Base-by-base conservation (phyloP, 1,140 invertebrate species). In the Musca domestica region DNA sequence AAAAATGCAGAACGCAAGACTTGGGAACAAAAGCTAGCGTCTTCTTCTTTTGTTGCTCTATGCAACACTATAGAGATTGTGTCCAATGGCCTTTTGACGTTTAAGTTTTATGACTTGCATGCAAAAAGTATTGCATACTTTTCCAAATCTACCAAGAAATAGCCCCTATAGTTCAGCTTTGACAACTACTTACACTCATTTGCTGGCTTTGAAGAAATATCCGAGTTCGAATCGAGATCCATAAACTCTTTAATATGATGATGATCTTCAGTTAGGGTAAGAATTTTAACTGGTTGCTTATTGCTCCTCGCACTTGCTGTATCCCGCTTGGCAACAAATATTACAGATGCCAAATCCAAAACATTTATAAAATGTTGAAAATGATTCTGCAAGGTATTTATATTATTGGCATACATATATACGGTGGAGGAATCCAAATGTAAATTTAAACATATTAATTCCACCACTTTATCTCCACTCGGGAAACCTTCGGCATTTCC, bases 201-300 rank as follows among this genome's bases (percentile, higher is more conserved):
- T 4, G 58, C 12, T 27, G 51, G 63, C 1, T 58, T n/a, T 78
- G 82, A 15, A 46, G 74, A 74, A 54, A 67, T 66, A 9, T 41
- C 47, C 7, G 67, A 71, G 67, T 56, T 66, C 25, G 66, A 65
- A 56, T 70, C 56, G 12, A 71, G 64, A 65, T 67, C 64, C 49
- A 41, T 56, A 69, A 69, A 70, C 17, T 71, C 65, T 49, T 69
- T 69, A 12, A 69, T 64, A 19, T 63, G 52, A 27, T 64, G 30
- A 68, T 67, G 63, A 54, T 71, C 70, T 34, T 71, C 70, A 2
- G 64, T 46, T 19, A 49, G 14, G 15, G 70, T 69, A 19, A 71
- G 20, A 30, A 71, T 64, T 64, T 64, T 22, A 17, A 71, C 27
- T 15, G 69, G 58, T 6, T 14, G 17, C 12, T 34, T 19, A 2